phyloP scores from a whole-genome alignment of 2,888 invertebrate species.

The Mimas tiliae region DNA sequence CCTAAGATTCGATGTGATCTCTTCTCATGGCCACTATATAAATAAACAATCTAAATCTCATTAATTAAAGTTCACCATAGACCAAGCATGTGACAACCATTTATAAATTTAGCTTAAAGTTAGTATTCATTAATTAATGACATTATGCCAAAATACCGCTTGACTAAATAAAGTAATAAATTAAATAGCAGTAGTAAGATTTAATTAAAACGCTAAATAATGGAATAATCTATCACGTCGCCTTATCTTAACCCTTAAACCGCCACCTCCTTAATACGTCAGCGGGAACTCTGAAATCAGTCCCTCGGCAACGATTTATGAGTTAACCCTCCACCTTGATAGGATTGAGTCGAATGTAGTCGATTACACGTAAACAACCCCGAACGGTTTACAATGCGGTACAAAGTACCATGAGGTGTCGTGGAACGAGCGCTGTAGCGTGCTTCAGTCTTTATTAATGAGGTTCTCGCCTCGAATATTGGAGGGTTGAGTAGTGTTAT shows the following conservation, averaged over 20 bases:
- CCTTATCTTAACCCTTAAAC: not conserved
- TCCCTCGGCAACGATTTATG: conserved; percentile 60
- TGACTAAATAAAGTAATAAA: too few species aligned
- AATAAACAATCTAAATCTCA: too few species aligned
- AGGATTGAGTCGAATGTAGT: conserved; percentile 25
- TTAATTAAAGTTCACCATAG: too few species aligned
- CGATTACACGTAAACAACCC: conserved; percentile 27
- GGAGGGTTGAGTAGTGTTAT: not conserved
- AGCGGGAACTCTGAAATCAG: conserved; percentile 59
- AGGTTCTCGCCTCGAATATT: not conserved
- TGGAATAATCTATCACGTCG: not conserved
- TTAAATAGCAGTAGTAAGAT: too few species aligned
- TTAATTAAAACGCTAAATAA: conserved; percentile 5
- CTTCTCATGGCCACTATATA: too few species aligned
- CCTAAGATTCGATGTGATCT: too few species aligned
- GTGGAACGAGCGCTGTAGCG: not conserved
- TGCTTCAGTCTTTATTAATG: conserved; percentile 13
- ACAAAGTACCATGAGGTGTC: conserved; percentile 25
- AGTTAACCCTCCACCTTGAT: conserved; percentile 40
- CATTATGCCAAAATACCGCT: too few species aligned
- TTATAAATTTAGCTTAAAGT: too few species aligned
- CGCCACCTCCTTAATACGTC: conserved; percentile 38
- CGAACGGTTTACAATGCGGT: conserved; percentile 21
- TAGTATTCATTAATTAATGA: too few species aligned
- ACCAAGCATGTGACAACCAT: too few species aligned